Percentiles rank a stretch among this genome's conserved stretches.
Conservation (phyloP, 2,797 vertebrate species). For the Schizopygopsis pylzovi region DNA sequence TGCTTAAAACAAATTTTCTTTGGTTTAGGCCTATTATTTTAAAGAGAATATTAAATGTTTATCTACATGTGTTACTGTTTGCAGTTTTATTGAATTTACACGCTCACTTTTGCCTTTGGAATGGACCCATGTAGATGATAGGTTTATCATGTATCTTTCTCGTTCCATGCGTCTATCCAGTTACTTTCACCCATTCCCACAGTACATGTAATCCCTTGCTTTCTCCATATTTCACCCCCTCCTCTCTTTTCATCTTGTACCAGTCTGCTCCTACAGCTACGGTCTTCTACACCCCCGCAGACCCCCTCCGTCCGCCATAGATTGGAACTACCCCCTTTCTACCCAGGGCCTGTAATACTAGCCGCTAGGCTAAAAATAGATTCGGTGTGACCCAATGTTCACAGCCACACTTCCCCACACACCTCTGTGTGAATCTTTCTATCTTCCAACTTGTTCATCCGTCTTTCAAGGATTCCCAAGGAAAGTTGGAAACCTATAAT, state of each 20-base stretch:
- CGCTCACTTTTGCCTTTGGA: constrained; percentile 4
- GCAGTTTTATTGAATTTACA: constrained; percentile 8
- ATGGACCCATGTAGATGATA: constrained; percentile 25
- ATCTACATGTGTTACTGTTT: constrained; percentile 9
- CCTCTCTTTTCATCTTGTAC: constrained; percentile 33
- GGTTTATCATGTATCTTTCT: constrained; percentile 49
- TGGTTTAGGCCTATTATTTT: background rate
- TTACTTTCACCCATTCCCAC: constrained; percentile 57
- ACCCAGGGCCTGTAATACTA: constrained; percentile 72
- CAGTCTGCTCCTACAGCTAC: constrained; percentile 51
- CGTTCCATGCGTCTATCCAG: constrained; percentile 54
- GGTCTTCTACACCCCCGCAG: constrained; percentile 12
- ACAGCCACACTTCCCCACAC: constrained; percentile 68
- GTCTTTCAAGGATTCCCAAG: constrained; percentile 22
- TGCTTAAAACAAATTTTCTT: background rate
- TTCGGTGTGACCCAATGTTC: constrained; percentile 71
- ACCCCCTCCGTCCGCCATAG: constrained; percentile 32
- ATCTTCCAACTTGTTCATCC: constrained; percentile 43
- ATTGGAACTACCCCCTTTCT: constrained; percentile 58
- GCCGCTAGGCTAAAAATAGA: constrained; percentile 75
- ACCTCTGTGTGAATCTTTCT: constrained; percentile 55
- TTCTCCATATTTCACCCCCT: constrained; percentile 55
- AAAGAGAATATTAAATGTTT: background rate
- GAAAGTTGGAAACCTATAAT: background rate
- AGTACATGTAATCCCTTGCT: constrained; percentile 60